Evolutionary conservation across 2,113 vertebrate genomes (phyloP).

Genomic region (Pseudonaja textilis): DNA sequence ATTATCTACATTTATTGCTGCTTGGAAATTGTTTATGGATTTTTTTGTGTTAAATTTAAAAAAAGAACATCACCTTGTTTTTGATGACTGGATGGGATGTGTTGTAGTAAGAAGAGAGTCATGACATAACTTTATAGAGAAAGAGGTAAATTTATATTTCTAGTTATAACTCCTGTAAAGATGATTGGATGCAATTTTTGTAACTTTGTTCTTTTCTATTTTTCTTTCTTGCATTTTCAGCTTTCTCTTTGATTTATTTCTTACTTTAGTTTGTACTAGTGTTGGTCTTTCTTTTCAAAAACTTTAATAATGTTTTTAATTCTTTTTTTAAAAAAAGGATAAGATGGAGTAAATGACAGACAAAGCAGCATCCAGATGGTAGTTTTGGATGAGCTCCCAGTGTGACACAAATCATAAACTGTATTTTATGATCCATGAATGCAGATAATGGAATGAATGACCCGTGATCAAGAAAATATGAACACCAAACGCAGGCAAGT

Average conservation of each 20-base stretch:
- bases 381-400: background rate
- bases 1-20: background rate
- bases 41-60: background rate
- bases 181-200: background rate
- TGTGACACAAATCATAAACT: background rate
- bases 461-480: background rate
- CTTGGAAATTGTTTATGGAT: background rate
- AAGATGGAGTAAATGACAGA: background rate
- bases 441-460: background rate
- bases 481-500: constrained; percentile 41
- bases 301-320: background rate
- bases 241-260: background rate
- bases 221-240: background rate
- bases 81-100: background rate
- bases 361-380: background rate
- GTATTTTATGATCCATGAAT: background rate
- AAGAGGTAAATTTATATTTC: background rate
- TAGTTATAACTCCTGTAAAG: background rate
- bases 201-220: background rate
- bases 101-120: background rate
- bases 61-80: background rate
- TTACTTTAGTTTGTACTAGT: background rate
- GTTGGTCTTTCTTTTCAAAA: background rate
- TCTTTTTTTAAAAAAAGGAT: background rate
- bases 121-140: background rate